phyloP scores from a whole-genome alignment of 2,888 invertebrate genomes.

The Parnassius orleans region DNA sequence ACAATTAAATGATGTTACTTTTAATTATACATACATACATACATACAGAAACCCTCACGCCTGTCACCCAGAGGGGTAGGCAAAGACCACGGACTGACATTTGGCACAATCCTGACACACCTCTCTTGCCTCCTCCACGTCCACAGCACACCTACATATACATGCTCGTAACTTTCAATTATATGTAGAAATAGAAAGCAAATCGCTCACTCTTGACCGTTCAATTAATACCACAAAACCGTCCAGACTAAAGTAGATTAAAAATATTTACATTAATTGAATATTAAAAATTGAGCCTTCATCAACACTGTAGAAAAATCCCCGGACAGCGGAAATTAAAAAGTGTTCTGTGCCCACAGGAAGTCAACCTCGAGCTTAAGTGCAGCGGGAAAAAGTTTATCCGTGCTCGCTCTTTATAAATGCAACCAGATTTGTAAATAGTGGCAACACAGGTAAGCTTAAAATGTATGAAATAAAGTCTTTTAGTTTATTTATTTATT shows the following conservation, averaged over 20 bases:
- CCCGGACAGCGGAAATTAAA: conserved; percentile 75
- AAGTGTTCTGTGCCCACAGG: conserved; percentile 68
- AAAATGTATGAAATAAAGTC: conserved; percentile 14
- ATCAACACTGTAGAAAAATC: conserved; percentile 73
- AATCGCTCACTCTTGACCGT: no score
- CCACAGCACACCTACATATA: no score
- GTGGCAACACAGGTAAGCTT: conserved; percentile 25
- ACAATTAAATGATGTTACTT: no score
- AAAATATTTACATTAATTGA: conserved; percentile 76
- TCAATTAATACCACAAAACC: conserved; percentile 34
- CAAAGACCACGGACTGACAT: no score
- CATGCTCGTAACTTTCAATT: no score
- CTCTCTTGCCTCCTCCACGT: no score
- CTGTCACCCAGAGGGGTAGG: no score
- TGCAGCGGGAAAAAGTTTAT: conserved; percentile 66
- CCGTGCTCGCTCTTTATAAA: conserved; percentile 50
- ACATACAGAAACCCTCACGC: no score
- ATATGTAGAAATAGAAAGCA: no score
- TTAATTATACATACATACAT: no score
- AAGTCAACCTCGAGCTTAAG: conserved; percentile 57
- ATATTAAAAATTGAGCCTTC: conserved; percentile 74
- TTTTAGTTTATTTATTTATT: conserved; percentile 6
- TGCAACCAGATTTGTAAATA: conserved; percentile 44
- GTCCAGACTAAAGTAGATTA: conserved; percentile 45
- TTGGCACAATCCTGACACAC: no score